A percentile compares a stretch with the other conserved stretches of the same genome.
These are phyloP conservation scores for Smutsia temminckii DNA, from an alignment of 2,797 vertebrate genomes.

Conservation along the genomic window DNA sequence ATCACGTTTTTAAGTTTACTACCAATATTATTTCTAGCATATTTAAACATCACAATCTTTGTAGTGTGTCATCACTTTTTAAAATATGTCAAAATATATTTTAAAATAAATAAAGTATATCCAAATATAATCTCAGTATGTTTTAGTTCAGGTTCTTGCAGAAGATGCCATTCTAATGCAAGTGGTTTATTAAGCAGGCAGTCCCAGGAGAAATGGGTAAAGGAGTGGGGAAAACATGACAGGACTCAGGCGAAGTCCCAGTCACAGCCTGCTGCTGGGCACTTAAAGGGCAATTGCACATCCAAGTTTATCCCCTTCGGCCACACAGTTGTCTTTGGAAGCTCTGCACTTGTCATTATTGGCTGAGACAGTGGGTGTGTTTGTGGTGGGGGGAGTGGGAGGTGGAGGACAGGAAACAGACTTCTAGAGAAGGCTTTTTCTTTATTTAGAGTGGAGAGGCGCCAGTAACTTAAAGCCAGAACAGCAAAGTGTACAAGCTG, in stretches of 20 bases:
- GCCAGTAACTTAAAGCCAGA: not conserved
- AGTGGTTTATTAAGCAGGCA: not conserved
- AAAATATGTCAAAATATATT: not conserved
- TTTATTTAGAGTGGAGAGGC: not conserved
- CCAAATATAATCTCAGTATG: not conserved
- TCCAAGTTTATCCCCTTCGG: not conserved
- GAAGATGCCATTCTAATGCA: not conserved
- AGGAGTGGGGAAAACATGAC: not conserved
- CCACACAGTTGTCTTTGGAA: not conserved
- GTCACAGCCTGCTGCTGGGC: not conserved
- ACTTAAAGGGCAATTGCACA: not conserved
- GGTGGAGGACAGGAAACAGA: not conserved
- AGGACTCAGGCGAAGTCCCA: not conserved
- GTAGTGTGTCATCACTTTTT: not conserved
- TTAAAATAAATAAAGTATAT: not conserved
- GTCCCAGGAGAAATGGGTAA: not conserved
- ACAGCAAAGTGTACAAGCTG: not conserved
- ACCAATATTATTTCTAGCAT: not conserved
- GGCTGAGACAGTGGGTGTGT: not conserved
- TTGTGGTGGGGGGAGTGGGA: too few species aligned
- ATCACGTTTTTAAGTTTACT: conserved; percentile 10
- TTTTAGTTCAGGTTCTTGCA: not conserved
- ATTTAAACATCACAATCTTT: conserved; percentile 28
- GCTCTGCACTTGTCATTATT: not conserved
- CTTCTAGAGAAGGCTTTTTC: not conserved